Evolutionary conservation across 2,888 invertebrate species (phyloP).

Genomic region (Callyntrura guangdongensis): DNA sequence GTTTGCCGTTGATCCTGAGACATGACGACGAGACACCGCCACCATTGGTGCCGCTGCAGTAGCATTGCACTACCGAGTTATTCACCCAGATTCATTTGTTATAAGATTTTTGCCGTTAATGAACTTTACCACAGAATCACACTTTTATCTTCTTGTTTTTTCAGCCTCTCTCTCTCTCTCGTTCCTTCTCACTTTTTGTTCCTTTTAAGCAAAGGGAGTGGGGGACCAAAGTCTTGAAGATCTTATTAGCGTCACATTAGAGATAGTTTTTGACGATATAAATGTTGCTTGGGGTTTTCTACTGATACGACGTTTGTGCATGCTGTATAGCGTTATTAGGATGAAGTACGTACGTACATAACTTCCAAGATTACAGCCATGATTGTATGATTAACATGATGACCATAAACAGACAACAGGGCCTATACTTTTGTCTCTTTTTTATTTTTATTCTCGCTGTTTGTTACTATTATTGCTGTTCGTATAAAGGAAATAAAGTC

Average conservation of each 20-base stretch:
- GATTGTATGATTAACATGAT: conserved; percentile 40
- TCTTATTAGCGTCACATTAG: conserved; percentile 9
- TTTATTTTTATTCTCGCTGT: background rate
- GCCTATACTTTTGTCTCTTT: background rate
- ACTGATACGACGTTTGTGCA: background rate
- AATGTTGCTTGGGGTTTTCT: conserved; percentile 13
- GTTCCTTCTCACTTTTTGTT: conserved; percentile 5
- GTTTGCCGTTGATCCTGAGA: conserved; percentile 37
- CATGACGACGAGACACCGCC: conserved; percentile 30
- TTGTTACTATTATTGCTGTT: no score
- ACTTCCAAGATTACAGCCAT: background rate
- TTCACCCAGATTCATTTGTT: conserved; percentile 40
- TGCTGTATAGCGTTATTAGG: background rate
- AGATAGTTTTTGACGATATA: conserved; percentile 12
- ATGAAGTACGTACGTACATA: background rate
- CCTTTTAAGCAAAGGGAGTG: conserved; percentile 4
- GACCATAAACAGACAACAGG: background rate
- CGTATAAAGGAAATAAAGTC: no score
- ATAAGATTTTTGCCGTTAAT: conserved; percentile 56
- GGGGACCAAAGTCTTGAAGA: conserved; percentile 48
- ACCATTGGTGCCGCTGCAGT: background rate
- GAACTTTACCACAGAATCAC: conserved; percentile 69
- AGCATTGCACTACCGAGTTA: background rate
- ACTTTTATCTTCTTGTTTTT: conserved; percentile 34
- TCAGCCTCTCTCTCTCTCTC: background rate